phyloP scores from a whole-genome alignment of 2,888 invertebrate species.

The Hypena proboscidalis region DNA sequence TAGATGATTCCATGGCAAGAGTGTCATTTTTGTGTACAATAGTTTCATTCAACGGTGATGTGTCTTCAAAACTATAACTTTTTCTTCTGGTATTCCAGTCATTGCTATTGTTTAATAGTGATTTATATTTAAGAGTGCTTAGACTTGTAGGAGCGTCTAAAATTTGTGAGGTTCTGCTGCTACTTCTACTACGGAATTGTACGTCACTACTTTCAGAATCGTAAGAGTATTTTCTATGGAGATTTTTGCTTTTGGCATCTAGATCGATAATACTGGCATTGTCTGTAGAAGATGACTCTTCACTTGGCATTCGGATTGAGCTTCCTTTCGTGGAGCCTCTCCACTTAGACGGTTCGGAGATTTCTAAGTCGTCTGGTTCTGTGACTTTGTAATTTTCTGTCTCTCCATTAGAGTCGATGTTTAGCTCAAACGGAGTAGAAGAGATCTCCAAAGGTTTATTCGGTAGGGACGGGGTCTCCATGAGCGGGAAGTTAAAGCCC shows the following conservation, averaged over 20 bases:
- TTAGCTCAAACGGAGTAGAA: constrained; percentile 69
- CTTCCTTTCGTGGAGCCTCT: constrained; percentile 87
- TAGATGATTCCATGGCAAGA: constrained; percentile 89
- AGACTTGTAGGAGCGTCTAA: constrained; percentile 68
- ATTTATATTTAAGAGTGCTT: constrained; percentile 76
- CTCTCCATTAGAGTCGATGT: constrained; percentile 62
- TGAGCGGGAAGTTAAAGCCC: constrained; percentile 70
- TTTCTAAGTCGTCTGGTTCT: constrained; percentile 84
- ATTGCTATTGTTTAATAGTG: constrained; percentile 70
- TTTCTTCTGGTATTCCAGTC: constrained; percentile 91
- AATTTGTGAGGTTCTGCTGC: constrained; percentile 63
- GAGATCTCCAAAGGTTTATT: constrained; percentile 76
- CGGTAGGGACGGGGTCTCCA: constrained; percentile 63
- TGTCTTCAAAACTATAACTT: constrained; percentile 89
- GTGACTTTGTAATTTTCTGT: constrained; percentile 77
- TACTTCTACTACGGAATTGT: constrained; percentile 57
- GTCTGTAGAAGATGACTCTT: constrained; percentile 78
- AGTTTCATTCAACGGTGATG: constrained; percentile 65
- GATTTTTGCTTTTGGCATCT: constrained; percentile 60
- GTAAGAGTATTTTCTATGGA: constrained; percentile 65
- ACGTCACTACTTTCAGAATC: constrained; percentile 71
- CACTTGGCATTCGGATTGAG: constrained; percentile 88
- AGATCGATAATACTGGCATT: constrained; percentile 78
- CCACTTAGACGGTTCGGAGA: constrained; percentile 87
- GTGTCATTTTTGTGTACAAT: constrained; percentile 72